Percentiles rank a stretch among this genome's conserved stretches.
Evolutionary conservation across 2,888 invertebrate genomes (phyloP).

Genomic region (Rotaria sp.): DNA sequence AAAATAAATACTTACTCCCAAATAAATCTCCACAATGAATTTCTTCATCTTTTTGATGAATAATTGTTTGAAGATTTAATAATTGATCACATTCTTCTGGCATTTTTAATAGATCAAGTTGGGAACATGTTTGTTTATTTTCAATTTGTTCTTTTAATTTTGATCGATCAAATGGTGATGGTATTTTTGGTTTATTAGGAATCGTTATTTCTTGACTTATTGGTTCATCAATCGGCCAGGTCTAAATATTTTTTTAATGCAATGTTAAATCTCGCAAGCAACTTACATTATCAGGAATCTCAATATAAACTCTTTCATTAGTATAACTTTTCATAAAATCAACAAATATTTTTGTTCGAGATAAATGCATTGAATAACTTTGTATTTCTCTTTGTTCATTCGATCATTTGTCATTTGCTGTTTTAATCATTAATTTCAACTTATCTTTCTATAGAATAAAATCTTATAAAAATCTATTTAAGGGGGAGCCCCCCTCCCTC

Average conservation of each 20-base stretch:
- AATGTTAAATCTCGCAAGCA: too few relatives aligned
- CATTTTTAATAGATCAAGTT: neutral
- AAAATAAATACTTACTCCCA: neutral
- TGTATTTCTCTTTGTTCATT: neutral
- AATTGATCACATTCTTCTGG: neutral
- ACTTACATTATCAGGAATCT: neutral
- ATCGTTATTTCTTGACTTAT: neutral
- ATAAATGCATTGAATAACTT: neutral
- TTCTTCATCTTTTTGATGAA: neutral
- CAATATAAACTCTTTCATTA: neutral
- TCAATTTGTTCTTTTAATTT: neutral
- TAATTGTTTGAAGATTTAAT: neutral
- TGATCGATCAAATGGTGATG: slow-evolving; percentile 1
- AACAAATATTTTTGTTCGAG: neutral
- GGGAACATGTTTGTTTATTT: neutral
- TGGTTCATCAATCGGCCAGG: neutral
- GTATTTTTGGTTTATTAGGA: neutral
- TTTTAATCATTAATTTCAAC: neutral
- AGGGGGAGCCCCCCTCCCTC: too few relatives aligned
- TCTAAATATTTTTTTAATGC: neutral
- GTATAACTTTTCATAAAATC: neutral
- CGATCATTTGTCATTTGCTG: neutral
- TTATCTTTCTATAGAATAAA: neutral
- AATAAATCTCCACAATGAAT: slow-evolving; percentile 20
- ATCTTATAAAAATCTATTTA: neutral